Percentiles rank a stretch among this genome's conserved stretches.
Evolutionary conservation across 2,888 invertebrate species (phyloP).

Genomic region (Diarsia rubi): DNA sequence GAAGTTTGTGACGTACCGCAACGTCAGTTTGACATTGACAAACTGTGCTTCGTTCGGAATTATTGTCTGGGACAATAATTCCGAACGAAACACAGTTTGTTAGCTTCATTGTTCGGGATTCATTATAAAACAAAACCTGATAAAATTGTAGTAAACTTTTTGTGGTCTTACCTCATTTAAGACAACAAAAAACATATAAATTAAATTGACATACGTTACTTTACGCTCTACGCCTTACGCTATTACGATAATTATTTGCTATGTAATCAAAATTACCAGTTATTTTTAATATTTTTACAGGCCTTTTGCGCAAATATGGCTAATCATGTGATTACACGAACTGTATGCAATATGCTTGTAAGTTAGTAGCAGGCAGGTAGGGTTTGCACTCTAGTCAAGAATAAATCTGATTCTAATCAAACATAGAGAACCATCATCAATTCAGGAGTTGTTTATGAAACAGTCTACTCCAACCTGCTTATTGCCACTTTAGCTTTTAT

Average conservation of each 20-base stretch:
- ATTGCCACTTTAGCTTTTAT: not conserved
- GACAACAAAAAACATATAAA: not conserved
- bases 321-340: slow-evolving; percentile 23
- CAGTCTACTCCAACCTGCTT: not conserved
- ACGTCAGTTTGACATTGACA: slow-evolving; percentile 31
- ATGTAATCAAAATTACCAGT: slow-evolving; percentile 26
- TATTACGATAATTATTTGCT: not conserved
- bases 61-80: not conserved
- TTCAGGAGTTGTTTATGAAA: not conserved
- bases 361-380: slow-evolving; percentile 29
- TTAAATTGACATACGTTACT: not conserved
- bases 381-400: not conserved
- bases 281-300: slow-evolving; percentile 15
- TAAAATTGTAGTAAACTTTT: not conserved
- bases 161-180: no score
- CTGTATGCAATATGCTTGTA: slow-evolving; percentile 31
- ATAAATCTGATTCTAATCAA: no score
- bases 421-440: not conserved
- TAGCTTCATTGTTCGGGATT: not conserved
- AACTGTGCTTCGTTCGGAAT: slow-evolving; percentile 28
- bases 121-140: not conserved
- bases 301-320: slow-evolving; percentile 32
- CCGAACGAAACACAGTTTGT: no score
- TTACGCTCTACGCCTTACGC: no score
- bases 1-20: slow-evolving; percentile 28